Base-by-base conservation (phyloP, 2,113 vertebrate genomes). In the Hemiprocne comata region DNA sequence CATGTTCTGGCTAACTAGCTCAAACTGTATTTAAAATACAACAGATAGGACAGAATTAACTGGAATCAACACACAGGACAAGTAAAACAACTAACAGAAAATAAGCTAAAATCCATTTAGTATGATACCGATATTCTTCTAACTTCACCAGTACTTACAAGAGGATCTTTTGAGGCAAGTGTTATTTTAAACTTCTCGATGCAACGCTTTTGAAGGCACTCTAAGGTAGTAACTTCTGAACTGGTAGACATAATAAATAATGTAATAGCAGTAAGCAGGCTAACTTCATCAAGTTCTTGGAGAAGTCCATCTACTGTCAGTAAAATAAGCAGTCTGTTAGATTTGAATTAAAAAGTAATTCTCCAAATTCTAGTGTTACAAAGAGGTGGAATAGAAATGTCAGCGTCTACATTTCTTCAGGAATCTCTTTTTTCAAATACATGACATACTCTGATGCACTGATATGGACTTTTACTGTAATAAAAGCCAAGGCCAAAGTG, bases 231-330 rank as follows among this genome's bases (percentile, higher is more conserved):
- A 79, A 99, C 98, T 93, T 99, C 99, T 44, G 98, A 98, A 96
- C 96, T 98, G 66, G 98, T 91, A 61, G 98, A 99, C 95, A 99
- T 93, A 96, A 99, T 96, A 96, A 99, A 99, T 77, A 99, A 87
- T 28, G 99, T 99, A 64, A 99, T 73, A 82, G 98, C 98, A 18
- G 98, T 98, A 64, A 99, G 98, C 15, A 99, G 98, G 87, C 97
- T 98, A 71, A 98, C 67, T 94, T 98, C 98, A 91, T 99, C 98
- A 13, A 98, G 95, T 23, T 97, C 97, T 76, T 94, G 95, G 23
- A 95, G 88, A 67, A 66, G 76, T 60, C 88, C 96, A 92, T 95
- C 97, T 80, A 86, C 93, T 94, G 64, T 51, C 67, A 85, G 94
- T 71, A 95, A 97, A 94, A 53, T 3, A 90, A 89, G 82, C 7